Base-by-base conservation (phyloP, 92 coral and sea anemone genomes). In the Micromussa lordhowensis region DNA sequence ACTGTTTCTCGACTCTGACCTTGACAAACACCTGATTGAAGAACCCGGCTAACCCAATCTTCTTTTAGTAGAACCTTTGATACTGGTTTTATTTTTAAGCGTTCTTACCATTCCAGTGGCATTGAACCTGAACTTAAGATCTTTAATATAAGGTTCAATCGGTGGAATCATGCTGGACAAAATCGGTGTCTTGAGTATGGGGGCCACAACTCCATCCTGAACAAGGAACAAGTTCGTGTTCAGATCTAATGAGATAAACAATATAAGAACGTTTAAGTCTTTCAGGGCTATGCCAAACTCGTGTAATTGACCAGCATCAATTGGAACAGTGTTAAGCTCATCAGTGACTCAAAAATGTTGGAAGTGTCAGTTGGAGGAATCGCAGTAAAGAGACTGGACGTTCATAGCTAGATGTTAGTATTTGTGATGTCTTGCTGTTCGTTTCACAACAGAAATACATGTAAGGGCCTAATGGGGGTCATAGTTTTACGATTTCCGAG, bases 101-200 rank as follows among this genome's bases (percentile, higher is more conserved):
- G 72, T 44, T 82, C 90, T 24, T 90, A 89, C 98, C 98, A 77
- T 90, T 74, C 92, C 94, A 32, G 91, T 92, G 21, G 96, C 90
- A 89, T 95, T 95, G 83, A 95, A 95, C 72, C 91, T 90, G 78
- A 95, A 95, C 59, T 77, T 92, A 74, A 95, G 93, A 82, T 92
- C 94, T 75, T 87, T 89, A 85, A 95, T 79, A 49, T 87, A 69
- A 3, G 96, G 94, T 16, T 80, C 89, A 78, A 95, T 95, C 1
- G 98, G 98, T 0, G 98, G 98, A 8, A 95, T 90, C 34, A 95
- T 93, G 9, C 84, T 61, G 31, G 93, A 90, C 74, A 95, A 82
- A 14, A 85, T 79, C 31, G 98, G 95, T 30, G 86, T 85, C 84
- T 88, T 94, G 58, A 95, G 84, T 82, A 95, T 81, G 26, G 93